Base-by-base conservation (phyloP, 2,888 invertebrate genomes). In the Nomada fucata region DNA sequence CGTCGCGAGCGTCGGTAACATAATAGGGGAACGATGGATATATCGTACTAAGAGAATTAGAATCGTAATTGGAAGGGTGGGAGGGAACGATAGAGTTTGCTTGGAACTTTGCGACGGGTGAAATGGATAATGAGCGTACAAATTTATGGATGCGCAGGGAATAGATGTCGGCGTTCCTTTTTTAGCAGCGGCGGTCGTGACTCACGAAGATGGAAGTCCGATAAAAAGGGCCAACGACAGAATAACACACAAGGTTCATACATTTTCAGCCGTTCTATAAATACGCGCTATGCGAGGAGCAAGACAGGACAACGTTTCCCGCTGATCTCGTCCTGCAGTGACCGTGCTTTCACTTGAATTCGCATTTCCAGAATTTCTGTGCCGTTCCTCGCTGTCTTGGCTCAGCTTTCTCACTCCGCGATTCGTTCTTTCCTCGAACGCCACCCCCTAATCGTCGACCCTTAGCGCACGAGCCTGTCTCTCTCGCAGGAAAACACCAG, bases 221-320 rank as follows among this genome's bases (percentile, higher is more conserved):
- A 86, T 89, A 86, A 83, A 82, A 71, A 75, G 76, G 79, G 79
- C 76, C 86, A 80, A 74, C 81, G 74, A 63, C 20, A 52, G 76
- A 68, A 76, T 36, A 29, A 69, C 44, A 55, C 67, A 55, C 67
- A 42, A 69, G 74, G 72, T 83, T 86, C 83, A 84, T 85, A 87
- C 80, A 86, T 89, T 88, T 88, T 82, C 83, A 73, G 79, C 79
- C 42, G 79, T 63, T 84, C 82, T 87, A 88, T 85, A 88, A 88
- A 88, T 87, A 88, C 36, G 26, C 68, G n/a, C 63, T 42, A 79
- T 73, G 71, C 47, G 52, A 67, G 74, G 42, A 59, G 78, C 70
- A 44, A 76, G 74, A 50, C 71, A 36, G 50, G 15, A 50, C 53
- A 50, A 57, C 44, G 76, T 60, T 79, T 70, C 72, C 63, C 53